Base-by-base conservation (phyloP, 2,888 invertebrate species). In the Machimus rusticus region DNA sequence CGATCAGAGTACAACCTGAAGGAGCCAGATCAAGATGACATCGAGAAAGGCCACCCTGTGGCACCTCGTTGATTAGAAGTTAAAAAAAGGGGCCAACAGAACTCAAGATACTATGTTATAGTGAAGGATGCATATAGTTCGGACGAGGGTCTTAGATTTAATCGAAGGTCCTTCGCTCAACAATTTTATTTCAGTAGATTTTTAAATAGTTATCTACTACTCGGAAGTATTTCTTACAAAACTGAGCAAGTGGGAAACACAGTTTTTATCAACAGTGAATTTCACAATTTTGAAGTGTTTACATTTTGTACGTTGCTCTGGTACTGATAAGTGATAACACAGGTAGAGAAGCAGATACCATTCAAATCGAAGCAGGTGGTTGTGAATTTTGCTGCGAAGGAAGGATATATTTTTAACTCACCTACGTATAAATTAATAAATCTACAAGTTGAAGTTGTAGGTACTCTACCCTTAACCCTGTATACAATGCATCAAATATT, bases 201-300 rank as follows among this genome's bases (percentile, higher is more conserved):
- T 19, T 55, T 19, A n/a, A 55, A 55, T 2, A 0, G 5, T 0
- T 19, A 19, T 19, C 16, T 55, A 12, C 16, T 2, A 55, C 55
- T n/a, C 2, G 19, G 9, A 55, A 55, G n/a, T 46, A 46, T 46
- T 0, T 12, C 43, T 46, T 4, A 46, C 19, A 8, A 55, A 55
- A 28, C 43, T 14, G 16, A 46, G 43, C 43, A 14, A 43, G 78
- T 46, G 39, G 77, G 34, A 77, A 37, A 77, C 34, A 34, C 39
- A 14, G 3, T 37, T 37, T 14, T 79, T 79, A 79, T 79, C 78
- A 23, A 5, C 16, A 79, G 23, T 46, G n/a, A 79, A 79, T 79
- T 43, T 79, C 78, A 79, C 46, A 43, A 43, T 43, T 79, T 79
- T 79, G 51, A 79, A 43, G 78, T 79, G 78, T 79, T 79, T 79